A percentile compares a stretch with the other conserved stretches of the same genome.
phyloP scores from a whole-genome alignment of 1,140 invertebrate species.

The Dendrolimus punctatus region DNA sequence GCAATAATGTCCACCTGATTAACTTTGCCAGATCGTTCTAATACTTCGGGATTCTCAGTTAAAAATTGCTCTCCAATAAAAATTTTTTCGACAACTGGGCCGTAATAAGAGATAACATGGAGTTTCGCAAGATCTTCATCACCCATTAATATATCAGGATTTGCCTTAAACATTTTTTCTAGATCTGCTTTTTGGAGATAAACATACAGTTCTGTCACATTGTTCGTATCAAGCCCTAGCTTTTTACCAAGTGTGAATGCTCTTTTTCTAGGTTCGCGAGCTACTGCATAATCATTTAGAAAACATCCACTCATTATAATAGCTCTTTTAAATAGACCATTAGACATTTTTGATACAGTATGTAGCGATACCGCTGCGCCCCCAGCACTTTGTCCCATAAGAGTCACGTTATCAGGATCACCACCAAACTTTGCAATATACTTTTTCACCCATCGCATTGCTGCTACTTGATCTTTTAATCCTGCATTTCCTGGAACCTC shows the following conservation, averaged over 20 bases:
- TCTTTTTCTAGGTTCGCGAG: neutral
- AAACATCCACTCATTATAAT: constrained; percentile 1
- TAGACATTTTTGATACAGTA: constrained; percentile 1
- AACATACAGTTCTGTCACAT: neutral
- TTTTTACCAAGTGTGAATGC: neutral
- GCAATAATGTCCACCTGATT: constrained; percentile 1
- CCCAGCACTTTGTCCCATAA: no score
- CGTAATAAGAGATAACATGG: no score
- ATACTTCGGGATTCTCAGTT: neutral
- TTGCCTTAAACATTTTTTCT: neutral
- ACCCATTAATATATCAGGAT: neutral
- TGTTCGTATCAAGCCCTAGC: neutral
- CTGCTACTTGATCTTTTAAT: constrained; percentile 2
- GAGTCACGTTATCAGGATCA: neutral
- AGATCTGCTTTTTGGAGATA: neutral
- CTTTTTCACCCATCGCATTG: neutral
- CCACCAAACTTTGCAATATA: constrained; percentile 2
- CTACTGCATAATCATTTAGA: neutral
- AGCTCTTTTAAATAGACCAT: constrained; percentile 1
- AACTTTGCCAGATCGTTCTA: neutral
- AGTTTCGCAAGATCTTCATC: no score
- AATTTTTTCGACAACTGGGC: constrained; percentile 2
- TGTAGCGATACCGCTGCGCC: neutral
- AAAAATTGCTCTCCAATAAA: constrained; percentile 4
- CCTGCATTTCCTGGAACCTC: constrained; percentile 1